Base-by-base conservation (phyloP, 1,140 invertebrate species). In the Pogonomyrmex barbatus region DNA sequence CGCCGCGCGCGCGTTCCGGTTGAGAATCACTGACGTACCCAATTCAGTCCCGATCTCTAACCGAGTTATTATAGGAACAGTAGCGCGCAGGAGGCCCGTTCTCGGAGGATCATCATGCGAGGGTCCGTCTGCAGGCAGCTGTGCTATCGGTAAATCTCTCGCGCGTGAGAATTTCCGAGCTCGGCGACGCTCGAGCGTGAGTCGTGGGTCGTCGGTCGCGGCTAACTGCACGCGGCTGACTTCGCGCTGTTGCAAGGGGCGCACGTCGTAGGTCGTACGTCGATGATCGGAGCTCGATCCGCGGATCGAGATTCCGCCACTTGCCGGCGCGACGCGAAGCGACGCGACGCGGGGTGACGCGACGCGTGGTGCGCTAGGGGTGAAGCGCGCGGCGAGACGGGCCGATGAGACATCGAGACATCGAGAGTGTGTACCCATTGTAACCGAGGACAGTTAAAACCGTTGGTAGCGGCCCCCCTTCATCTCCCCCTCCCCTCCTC, bases 61-160 rank as follows among this genome's bases (percentile, higher is more conserved):
- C 39, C 36, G 68, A 81, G 85, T 87, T 88, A 86, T 81, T 82
- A 83, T 90, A 89, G 89, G 78, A 81, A 85, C 87, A 87, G 83
- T 68, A 63, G 75, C 54, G 76, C 71, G 75, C 52, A 56, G 58
- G 54, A 86, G 70, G 56, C 63, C 68, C 42, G 24, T 52, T 24
- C 60, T 75, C 52, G 33, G 14, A 56, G 71, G 88, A 88, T 65
- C 30, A 52, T 62, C 77, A 76, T 83, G 86, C 58, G 36, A 87
- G 8, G 50, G 63, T 62, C 17, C 30, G 60, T 73, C 71, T 56
- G 54, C 36, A 12, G 82, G 83, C 83, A 85, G 81, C 71, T 77
- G 88, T 85, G 58, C 77, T 75, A 70, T 87, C 83, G 87, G 86
- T 87, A 90, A 87, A 87, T 88, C 65, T 85, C n/a, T 30, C n/a